Evolutionary conservation across 2,888 invertebrate genomes (phyloP).

Genomic region (Lasius fuliginosus): DNA sequence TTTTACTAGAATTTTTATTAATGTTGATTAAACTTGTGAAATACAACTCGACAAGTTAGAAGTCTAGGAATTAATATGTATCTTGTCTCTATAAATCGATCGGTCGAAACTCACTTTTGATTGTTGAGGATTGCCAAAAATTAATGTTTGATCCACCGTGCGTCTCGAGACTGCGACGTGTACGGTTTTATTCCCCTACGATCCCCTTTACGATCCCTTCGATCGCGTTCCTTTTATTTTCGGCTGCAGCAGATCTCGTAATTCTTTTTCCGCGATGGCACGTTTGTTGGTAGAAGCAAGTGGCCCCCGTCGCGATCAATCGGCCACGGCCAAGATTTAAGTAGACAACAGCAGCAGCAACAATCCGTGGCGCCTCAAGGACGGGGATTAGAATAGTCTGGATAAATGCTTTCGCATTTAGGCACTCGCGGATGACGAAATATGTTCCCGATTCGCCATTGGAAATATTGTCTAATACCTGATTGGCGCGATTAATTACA

Average conservation of each 20-base stretch:
- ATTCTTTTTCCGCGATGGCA: neutral
- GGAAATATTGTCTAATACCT: neutral
- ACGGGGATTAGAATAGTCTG: slow-evolving; percentile 70
- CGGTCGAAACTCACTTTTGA: slow-evolving; percentile 7
- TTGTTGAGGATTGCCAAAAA: neutral
- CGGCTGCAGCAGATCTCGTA: slow-evolving; percentile 2
- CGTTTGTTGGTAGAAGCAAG: slow-evolving; percentile 64
- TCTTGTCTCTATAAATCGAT: neutral
- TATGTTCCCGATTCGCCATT: slow-evolving; percentile 21
- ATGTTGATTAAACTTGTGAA: neutral
- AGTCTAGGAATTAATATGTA: neutral
- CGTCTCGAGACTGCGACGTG: neutral
- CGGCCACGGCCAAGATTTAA: slow-evolving; percentile 72
- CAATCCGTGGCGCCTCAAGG: slow-evolving; percentile 60
- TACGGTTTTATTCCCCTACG: neutral
- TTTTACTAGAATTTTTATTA: neutral
- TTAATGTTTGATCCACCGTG: neutral
- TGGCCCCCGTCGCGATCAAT: slow-evolving; percentile 63
- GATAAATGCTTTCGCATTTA: slow-evolving; percentile 38
- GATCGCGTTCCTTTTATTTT: slow-evolving; percentile 20
- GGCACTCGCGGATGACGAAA: slow-evolving; percentile 37
- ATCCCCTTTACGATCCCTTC: neutral
- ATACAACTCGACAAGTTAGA: neutral
- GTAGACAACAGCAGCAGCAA: slow-evolving; percentile 32
- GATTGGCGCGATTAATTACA: slow-evolving; percentile 3